Evolutionary conservation across 1,140 invertebrate species (phyloP), one percentile per base, ranked within the genome.

Genomic region (Micrasema minimum): DNA sequence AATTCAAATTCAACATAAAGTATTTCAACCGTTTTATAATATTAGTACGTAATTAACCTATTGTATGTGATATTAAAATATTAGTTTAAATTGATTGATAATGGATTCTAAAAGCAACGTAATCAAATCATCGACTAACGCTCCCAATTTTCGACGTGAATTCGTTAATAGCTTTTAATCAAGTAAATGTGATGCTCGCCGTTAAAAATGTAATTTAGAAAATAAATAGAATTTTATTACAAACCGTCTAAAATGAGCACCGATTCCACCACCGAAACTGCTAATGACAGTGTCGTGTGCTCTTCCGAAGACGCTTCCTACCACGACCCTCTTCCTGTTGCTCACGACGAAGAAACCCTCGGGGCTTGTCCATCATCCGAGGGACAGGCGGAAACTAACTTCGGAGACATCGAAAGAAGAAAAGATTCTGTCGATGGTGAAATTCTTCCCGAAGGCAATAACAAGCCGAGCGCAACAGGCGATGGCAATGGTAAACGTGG

Each of bases 221-320:
- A 31, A 2, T 31, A 31, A 31, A 31, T 31, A n/a, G 2, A 31
- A 31, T 31, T 31, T 48, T 7, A 16, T 3, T 14, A 55, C 5
- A 51, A 51, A 51, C 35, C 55, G 16, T 5, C 18, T 14, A 59
- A 38, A 59, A 59, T 59, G 55, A 59, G 37, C 55, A 59, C 37
- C 37, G 55, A 59, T 12, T 20, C 35, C 14, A 22, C 55, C 37
- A 14, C 55, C n/a, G 55, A 59, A 59, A 59, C 37, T 22, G 35
- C 22, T 41, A 43, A 10, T 43, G 55, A 59, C 55, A 35, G 37
- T 59, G 55, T 59, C 38, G n/a, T 35, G 3, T 20, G 55, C 37
- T 43, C 37, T 31, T 59, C 55, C 38, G 55, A 59, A 41, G 37
- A 59, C 18, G 37, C 37, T 14, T 10, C 18, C 14, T 22, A 51